phyloP scores from a whole-genome alignment of 2,797 vertebrate species.

The Lithobates sylvaticus region DNA sequence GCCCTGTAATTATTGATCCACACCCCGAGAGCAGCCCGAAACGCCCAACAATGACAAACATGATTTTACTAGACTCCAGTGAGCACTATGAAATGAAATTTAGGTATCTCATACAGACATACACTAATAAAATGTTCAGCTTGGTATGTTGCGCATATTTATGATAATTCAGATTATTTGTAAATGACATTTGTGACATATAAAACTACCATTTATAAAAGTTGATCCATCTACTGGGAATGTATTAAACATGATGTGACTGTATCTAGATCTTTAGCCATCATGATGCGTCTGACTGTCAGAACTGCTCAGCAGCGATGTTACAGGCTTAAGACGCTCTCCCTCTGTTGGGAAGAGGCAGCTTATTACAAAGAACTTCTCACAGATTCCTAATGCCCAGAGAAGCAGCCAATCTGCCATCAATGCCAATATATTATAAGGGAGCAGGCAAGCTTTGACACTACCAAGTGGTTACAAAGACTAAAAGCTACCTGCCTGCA shows the following conservation, averaged over 20 bases:
- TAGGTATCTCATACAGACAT: background rate
- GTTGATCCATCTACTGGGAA: background rate
- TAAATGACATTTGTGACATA: background rate
- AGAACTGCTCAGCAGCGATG: background rate
- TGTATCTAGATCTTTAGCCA: background rate
- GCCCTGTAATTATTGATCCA: slow-evolving; percentile 50
- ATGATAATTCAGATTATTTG: slow-evolving; percentile 9
- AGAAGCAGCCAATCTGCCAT: background rate
- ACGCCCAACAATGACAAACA: slow-evolving; percentile 38
- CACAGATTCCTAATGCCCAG: background rate
- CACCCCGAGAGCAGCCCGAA: slow-evolving; percentile 33
- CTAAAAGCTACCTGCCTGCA: no score
- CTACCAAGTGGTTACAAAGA: no score
- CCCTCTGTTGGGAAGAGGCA: no score
- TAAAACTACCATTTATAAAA: background rate
- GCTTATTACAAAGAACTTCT: background rate
- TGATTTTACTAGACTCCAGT: slow-evolving; percentile 31
- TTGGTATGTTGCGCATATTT: background rate
- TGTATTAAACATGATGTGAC: background rate
- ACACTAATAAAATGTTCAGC: background rate
- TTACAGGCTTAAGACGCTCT: no score
- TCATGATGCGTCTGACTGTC: background rate
- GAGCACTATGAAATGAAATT: background rate
- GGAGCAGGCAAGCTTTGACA: no score
- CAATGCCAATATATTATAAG: background rate